Conservation (phyloP, 2,797 vertebrate species). For the Myotis vivesi region DNA sequence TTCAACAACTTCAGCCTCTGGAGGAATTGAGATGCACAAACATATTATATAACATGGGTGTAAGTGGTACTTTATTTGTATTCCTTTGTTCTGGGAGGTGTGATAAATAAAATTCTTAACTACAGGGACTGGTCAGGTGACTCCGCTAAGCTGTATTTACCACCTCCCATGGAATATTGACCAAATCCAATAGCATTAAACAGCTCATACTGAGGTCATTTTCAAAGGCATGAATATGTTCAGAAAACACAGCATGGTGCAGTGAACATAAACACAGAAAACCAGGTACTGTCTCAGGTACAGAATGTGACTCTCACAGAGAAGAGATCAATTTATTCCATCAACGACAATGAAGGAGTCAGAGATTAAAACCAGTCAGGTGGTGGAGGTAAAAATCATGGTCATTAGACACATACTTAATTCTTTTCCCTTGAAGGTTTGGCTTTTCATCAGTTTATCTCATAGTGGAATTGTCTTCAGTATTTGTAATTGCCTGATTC, state of each 20-base stretch:
- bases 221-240: conserved; percentile 61
- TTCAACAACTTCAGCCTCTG: neutral
- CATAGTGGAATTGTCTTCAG: neutral
- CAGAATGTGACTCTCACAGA: neutral
- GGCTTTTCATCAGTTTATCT: neutral
- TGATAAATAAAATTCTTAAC: conserved; percentile 59
- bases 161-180: conserved; percentile 51
- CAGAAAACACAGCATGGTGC: conserved; percentile 44
- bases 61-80: conserved; percentile 41
- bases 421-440: neutral
- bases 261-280: neutral
- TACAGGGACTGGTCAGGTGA: neutral
- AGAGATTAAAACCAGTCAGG: conserved; percentile 36
- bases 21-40: neutral
- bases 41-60: neutral
- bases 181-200: conserved; percentile 68
- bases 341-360: conserved; percentile 56
- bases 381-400: conserved; percentile 12
- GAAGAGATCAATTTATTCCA: conserved; percentile 59
- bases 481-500: neutral
- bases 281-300: neutral
- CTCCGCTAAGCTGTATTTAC: conserved; percentile 49
- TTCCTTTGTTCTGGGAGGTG: conserved; percentile 32
- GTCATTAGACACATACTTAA: neutral
- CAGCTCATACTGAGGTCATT: conserved; percentile 60